Evolutionary conservation across 1,140 invertebrate genomes (phyloP).

Genomic region (Drosophila busckii): DNA sequence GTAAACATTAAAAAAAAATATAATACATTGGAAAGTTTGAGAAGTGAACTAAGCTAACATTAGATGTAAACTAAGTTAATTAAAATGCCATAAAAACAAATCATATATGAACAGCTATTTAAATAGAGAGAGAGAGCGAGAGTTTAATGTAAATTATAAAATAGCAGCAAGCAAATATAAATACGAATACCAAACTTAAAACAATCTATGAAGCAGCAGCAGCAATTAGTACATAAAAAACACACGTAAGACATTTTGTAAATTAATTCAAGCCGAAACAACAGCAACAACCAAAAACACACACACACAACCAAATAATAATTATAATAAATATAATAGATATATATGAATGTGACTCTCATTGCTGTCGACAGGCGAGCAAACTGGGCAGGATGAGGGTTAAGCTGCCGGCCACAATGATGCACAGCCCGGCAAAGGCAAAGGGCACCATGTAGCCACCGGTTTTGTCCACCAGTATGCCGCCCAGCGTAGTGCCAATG

Average conservation of each 20-base stretch:
- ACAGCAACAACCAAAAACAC: conserved; percentile 15
- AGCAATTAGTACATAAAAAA: conserved; percentile 13
- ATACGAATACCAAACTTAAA: conserved; percentile 10
- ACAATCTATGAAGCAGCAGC: conserved; percentile 5
- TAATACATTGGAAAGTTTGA: not conserved
- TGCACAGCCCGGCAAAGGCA: conserved; percentile 53
- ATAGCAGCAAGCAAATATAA: not conserved
- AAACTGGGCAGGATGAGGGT: conserved; percentile 40
- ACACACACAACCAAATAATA: conserved; percentile 25
- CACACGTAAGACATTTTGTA: conserved; percentile 41
- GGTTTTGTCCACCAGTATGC: conserved; percentile 29
- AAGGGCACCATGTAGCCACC: conserved; percentile 37
- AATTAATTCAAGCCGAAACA: conserved; percentile 24
- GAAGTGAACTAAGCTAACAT: conserved; percentile 66
- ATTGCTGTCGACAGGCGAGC: not conserved
- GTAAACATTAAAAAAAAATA: conserved; percentile 39
- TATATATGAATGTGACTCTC: not conserved
- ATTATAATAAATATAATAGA: conserved; percentile 12
- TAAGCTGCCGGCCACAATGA: conserved; percentile 42
- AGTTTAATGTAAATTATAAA: no score
- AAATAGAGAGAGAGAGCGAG: no score
- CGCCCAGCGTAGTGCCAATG: conserved; percentile 53
- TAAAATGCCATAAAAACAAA: conserved; percentile 65
- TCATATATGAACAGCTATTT: conserved; percentile 19
- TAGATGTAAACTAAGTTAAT: conserved; percentile 74